Conservation (phyloP, 2,888 invertebrate species). For the Oligia strigilis region DNA sequence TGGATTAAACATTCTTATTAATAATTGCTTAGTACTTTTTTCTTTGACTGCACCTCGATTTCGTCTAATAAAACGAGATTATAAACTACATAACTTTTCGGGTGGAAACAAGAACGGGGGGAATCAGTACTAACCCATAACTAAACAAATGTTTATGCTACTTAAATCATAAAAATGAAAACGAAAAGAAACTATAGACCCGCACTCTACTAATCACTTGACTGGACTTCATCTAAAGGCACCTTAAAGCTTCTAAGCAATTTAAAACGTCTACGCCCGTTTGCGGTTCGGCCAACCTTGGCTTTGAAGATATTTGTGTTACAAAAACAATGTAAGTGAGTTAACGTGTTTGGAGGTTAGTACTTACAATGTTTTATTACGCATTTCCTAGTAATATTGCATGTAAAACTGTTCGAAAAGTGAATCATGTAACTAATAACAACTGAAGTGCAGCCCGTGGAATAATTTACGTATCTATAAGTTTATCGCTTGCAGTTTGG, state of each 20-base stretch:
- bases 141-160: neutral
- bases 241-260: slow-evolving; percentile 39
- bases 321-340: slow-evolving; percentile 61
- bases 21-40: too few species aligned
- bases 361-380: slow-evolving; percentile 40
- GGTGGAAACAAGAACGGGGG: too few species aligned
- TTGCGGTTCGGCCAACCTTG: slow-evolving; percentile 52
- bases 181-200: neutral
- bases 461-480: neutral
- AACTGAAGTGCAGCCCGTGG: slow-evolving; percentile 20
- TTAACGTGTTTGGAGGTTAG: slow-evolving; percentile 54
- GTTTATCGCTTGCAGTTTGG: slow-evolving; percentile 1
- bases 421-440: neutral
- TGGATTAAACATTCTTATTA: too few species aligned
- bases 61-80: too few species aligned
- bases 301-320: slow-evolving; percentile 64
- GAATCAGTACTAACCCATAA: too few species aligned
- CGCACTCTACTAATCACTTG: slow-evolving; percentile 6
- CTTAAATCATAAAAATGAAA: neutral
- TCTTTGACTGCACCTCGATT: too few species aligned
- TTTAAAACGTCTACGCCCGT: slow-evolving; percentile 48
- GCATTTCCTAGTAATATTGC: slow-evolving; percentile 40
- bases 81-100: too few species aligned
- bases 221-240: slow-evolving; percentile 23
- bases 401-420: slow-evolving; percentile 25